These are phyloP conservation scores for Penaeus indicus DNA, from an alignment of 1,140 invertebrate species.

Conservation along the genomic window DNA sequence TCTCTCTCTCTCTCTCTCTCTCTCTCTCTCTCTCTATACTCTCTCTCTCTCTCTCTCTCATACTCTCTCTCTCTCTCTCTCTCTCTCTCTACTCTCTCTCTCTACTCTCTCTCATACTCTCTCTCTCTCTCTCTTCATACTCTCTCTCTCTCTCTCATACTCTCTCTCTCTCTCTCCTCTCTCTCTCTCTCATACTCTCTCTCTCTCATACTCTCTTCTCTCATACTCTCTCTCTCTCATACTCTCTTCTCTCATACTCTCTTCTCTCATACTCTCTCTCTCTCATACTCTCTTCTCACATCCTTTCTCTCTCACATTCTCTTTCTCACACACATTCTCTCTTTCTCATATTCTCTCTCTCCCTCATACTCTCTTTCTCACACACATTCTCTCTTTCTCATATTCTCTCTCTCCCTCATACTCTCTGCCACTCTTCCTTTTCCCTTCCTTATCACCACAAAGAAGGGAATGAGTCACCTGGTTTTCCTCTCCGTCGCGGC, in stretches of 20 bases:
- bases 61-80: background rate
- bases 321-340: too few species aligned
- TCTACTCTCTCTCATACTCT: too few species aligned
- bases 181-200: conserved; percentile 19
- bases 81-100: too few species aligned
- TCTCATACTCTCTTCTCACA: too few species aligned
- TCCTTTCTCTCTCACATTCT: too few species aligned
- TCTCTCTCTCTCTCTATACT: background rate
- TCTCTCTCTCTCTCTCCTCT: background rate
- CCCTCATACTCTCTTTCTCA: background rate
- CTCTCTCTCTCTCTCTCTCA: background rate
- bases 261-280: background rate
- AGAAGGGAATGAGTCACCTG: too few species aligned
- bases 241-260: background rate
- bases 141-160: background rate
- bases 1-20: too few species aligned
- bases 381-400: background rate
- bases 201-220: conserved; percentile 23
- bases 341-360: background rate
- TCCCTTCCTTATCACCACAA: too few species aligned
- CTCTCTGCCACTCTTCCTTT: too few species aligned
- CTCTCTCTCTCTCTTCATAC: too few species aligned
- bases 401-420: too few species aligned
- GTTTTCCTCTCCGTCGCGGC: too few species aligned
- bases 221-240: background rate